These are phyloP conservation scores for Cyphomyrus plagiostoma DNA, from an alignment of 2,113 vertebrate species.

Conservation along the genomic window DNA sequence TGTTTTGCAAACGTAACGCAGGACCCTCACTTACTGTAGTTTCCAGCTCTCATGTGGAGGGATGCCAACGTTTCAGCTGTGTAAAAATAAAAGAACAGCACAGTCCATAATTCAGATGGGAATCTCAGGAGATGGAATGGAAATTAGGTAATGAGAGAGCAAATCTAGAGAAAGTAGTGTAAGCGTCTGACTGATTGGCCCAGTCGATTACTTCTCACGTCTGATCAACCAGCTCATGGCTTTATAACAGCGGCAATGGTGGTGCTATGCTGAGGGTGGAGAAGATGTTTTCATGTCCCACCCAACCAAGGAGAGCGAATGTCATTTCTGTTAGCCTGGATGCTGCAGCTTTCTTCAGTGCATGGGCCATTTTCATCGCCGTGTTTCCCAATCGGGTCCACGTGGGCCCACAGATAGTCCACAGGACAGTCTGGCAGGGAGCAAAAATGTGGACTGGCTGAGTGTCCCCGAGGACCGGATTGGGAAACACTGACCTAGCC, in stretches of 20 bases:
- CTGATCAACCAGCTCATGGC: neutral
- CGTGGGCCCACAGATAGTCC: too few relatives aligned
- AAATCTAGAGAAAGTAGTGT: slow-evolving; percentile 19
- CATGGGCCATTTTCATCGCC: slow-evolving; percentile 14
- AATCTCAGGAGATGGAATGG: neutral
- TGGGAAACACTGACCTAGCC: neutral
- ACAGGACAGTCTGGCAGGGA: too few relatives aligned
- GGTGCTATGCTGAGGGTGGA: neutral
- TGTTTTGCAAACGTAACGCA: neutral
- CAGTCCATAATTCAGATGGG: neutral
- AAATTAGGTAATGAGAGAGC: slow-evolving; percentile 20
- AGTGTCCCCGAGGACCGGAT: neutral
- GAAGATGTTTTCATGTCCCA: neutral
- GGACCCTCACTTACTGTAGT: neutral
- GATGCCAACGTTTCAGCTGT: neutral
- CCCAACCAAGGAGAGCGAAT: neutral
- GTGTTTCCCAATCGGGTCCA: neutral
- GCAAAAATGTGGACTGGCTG: neutral
- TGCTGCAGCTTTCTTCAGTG: neutral
- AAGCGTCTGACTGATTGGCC: neutral
- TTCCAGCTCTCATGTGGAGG: neutral
- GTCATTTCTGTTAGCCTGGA: neutral
- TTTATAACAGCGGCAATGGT: neutral
- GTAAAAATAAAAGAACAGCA: neutral
- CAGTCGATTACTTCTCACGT: neutral